Conservation (phyloP, 92 coral and sea anemone species). For the Anthopleura xanthogrammica region DNA sequence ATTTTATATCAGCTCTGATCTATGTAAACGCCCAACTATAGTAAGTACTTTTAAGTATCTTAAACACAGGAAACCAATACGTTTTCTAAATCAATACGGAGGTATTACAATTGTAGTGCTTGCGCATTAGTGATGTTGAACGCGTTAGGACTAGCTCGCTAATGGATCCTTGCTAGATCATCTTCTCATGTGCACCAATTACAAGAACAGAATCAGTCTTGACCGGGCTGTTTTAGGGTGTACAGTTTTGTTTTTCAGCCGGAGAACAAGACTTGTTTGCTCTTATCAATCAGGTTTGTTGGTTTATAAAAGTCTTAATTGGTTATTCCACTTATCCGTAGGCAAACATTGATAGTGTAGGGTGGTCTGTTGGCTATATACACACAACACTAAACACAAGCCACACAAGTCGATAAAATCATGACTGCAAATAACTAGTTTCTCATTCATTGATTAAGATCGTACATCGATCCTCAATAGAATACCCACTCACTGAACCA, state of each 20-base stretch:
- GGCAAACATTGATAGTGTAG: neutral
- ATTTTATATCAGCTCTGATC: too few relatives aligned
- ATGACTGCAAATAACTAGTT: neutral
- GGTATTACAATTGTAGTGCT: neutral
- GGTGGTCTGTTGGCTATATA: neutral
- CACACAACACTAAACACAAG: neutral
- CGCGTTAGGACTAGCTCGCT: neutral
- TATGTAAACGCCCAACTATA: too few relatives aligned
- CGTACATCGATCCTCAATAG: neutral
- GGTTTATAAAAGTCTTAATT: neutral
- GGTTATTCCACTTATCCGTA: too few relatives aligned
- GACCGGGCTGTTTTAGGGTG: too few relatives aligned
- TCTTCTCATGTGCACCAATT: too few relatives aligned
- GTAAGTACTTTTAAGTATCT: too few relatives aligned
- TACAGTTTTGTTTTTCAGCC: too few relatives aligned
- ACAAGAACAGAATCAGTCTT: too few relatives aligned
- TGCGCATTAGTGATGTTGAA: neutral
- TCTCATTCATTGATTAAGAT: neutral
- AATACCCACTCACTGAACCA: too few relatives aligned
- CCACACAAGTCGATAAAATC: constrained; percentile 6
- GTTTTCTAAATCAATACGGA: neutral
- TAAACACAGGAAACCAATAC: neutral
- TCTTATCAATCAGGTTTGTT: neutral
- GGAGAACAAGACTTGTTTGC: neutral
- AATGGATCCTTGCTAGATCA: too few relatives aligned